Conservation (phyloP, 2,797 vertebrate species). For the Hippocampus kuda region DNA sequence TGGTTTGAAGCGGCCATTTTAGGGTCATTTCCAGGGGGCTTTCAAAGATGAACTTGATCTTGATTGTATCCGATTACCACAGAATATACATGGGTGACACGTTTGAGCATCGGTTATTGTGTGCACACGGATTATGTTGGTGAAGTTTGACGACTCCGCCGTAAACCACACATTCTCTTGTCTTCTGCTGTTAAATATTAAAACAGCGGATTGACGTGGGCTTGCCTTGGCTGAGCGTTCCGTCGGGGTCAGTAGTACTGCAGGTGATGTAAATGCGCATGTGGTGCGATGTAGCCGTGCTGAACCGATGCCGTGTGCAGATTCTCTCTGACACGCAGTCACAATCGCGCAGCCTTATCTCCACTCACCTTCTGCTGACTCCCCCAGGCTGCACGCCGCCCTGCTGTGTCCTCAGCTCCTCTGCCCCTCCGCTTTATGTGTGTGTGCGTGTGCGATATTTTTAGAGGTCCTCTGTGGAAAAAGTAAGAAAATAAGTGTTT, state of each 20-base stretch:
- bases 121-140: background rate
- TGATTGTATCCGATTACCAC: too few relatives aligned
- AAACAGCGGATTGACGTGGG: background rate
- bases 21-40: too few relatives aligned
- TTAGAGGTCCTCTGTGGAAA: slow-evolving; percentile 18
- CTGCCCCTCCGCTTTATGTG: slow-evolving; percentile 12
- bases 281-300: slow-evolving; percentile 10
- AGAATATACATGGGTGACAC: too few relatives aligned
- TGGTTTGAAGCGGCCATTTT: too few relatives aligned
- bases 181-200: background rate
- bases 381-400: slow-evolving; percentile 55
- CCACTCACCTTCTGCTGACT: slow-evolving; percentile 72
- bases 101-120: too few relatives aligned
- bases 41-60: too few relatives aligned
- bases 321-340: slow-evolving; percentile 63
- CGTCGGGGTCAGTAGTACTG: background rate
- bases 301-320: slow-evolving; percentile 47
- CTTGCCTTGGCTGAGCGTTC: background rate
- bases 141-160: background rate
- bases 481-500: slow-evolving; percentile 22
- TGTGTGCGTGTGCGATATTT: slow-evolving; percentile 36
- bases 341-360: slow-evolving; percentile 68
- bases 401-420: slow-evolving; percentile 54
- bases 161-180: slow-evolving; percentile 10
- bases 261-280: slow-evolving; percentile 1